phyloP scores from a whole-genome alignment of 2,888 invertebrate species.

The Schizotus pectinicornis region DNA sequence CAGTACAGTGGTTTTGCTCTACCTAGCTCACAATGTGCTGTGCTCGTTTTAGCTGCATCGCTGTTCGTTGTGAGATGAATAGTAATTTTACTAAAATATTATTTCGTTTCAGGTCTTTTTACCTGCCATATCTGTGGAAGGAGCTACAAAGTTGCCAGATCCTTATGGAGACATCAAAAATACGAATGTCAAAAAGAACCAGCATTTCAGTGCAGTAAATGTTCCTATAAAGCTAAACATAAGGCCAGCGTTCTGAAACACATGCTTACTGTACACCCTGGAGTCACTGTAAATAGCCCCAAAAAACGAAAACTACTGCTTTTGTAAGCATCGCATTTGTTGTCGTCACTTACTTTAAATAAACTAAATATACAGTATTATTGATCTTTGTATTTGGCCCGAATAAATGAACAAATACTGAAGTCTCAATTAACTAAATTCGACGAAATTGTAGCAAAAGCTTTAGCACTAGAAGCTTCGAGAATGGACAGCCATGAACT shows the following conservation, averaged over 20 bases:
- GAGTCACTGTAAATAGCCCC: too few species aligned
- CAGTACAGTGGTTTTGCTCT: conserved; percentile 12
- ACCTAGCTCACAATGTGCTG: too few species aligned
- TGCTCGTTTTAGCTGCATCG: too few species aligned
- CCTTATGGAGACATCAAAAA: conserved; percentile 35
- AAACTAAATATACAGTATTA: too few species aligned
- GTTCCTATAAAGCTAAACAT: conserved; percentile 77
- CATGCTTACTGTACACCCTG: conserved; percentile 5
- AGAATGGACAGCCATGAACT: too few species aligned
- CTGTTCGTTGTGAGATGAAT: not conserved
- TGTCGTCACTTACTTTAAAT: not conserved
- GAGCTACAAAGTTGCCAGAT: conserved; percentile 32
- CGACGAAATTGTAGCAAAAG: too few species aligned
- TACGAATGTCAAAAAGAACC: conserved; percentile 65
- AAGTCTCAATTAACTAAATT: too few species aligned
- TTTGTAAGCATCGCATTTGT: too few species aligned
- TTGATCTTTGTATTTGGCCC: too few species aligned
- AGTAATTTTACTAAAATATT: not conserved
- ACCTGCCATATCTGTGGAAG: conserved; percentile 31
- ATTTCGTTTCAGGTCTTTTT: conserved; percentile 17
- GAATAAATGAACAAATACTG: too few species aligned
- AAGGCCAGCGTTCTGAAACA: conserved; percentile 63
- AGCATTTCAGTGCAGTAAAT: conserved; percentile 76
- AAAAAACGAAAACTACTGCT: too few species aligned
- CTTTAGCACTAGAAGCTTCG: too few species aligned